Base-by-base conservation (phyloP, 2,797 vertebrate species). In the Todus mexicanus region DNA sequence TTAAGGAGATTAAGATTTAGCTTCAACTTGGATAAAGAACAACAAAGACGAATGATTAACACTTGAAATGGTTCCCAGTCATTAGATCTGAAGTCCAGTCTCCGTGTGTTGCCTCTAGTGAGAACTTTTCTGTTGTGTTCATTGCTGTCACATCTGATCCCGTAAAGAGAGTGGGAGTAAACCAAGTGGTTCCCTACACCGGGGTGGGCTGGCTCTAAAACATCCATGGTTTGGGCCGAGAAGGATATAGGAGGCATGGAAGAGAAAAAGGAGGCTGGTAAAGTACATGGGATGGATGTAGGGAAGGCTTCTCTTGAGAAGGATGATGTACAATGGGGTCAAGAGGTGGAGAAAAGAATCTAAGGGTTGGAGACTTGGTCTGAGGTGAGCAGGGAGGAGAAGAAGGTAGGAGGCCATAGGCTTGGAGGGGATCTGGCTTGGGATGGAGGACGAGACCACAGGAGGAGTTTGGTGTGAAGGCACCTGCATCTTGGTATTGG, bases 1-100 rank as follows among this genome's bases (percentile, higher is more conserved):
- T 96, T 96, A 95, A 93, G 79, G 63, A 96, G 95, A 94, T 95
- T 93, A 95, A 96, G 79, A 78, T 93, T 95, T 92, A 91, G 63
- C 79, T 96, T 96, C 94, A 81, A 92, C 87, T 95, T 79, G 93
- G 81, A 91, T 96, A 95, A 96, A 86, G 92, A 93, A 91, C 89
- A 94, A 96, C 95, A 96, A 96, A 95, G 73, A 71, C 48, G 90
- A 83, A 94, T 83, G 89, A 92, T 96, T 94, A 95, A 93, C 72
- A 94, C 65, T 89, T 95, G 90, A 96, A 94, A 86, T 93, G 79
- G 66, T 92, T 95, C 87, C 70, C 82, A 92, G 94, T 92, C 78
- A 90, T 77, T 82, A 85, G 75, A 85, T 89, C 33, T 80, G 78
- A 95, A 86, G 76, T 92, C 51, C 43, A 56, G 81, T 60, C 90